Percentiles rank a stretch among this genome's conserved stretches.
phyloP scores from a whole-genome alignment of 30 jellyfish, hydroid and myxozoan genomes.

The Pelagia noctiluca region DNA sequence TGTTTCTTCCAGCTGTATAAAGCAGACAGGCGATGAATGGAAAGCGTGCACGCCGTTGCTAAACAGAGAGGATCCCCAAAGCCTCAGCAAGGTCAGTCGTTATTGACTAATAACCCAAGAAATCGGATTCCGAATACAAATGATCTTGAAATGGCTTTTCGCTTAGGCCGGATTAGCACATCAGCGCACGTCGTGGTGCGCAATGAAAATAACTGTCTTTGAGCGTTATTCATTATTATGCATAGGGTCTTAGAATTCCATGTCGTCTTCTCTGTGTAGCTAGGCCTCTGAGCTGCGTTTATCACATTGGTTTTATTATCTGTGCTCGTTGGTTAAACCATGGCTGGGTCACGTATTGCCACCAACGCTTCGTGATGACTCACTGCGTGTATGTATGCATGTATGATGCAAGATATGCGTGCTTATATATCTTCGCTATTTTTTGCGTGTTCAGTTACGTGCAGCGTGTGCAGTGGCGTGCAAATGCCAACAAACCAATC shows the following conservation, averaged over 20 bases:
- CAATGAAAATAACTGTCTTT: constrained; percentile 35
- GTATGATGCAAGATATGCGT: no score
- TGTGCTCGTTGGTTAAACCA: no score
- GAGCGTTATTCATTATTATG: constrained; percentile 10
- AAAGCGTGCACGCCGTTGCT: constrained; percentile 16
- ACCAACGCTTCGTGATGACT: no score
- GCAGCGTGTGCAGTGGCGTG: no score
- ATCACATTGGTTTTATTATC: no score
- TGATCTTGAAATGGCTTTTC: constrained; percentile 46
- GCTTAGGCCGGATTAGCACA: constrained; percentile 66
- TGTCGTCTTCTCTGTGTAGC: no score
- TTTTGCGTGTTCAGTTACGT: no score
- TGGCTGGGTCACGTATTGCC: no score
- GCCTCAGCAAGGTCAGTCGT: constrained; percentile 70
- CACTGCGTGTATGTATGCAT: no score
- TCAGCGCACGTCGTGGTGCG: constrained; percentile 25
- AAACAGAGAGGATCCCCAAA: background rate
- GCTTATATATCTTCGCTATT: no score
- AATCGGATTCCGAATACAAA: constrained; percentile 34
- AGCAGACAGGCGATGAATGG: constrained; percentile 17
- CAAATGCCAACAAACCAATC: no score
- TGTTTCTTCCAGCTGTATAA: constrained; percentile 17
- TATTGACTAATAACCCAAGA: constrained; percentile 48
- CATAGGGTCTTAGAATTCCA: constrained; percentile 34
- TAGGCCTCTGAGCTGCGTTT: no score